Evolutionary conservation across 2,113 vertebrate species (phyloP), one percentile per base, ranked within the genome.

Genomic region (Malurus cyaneus): DNA sequence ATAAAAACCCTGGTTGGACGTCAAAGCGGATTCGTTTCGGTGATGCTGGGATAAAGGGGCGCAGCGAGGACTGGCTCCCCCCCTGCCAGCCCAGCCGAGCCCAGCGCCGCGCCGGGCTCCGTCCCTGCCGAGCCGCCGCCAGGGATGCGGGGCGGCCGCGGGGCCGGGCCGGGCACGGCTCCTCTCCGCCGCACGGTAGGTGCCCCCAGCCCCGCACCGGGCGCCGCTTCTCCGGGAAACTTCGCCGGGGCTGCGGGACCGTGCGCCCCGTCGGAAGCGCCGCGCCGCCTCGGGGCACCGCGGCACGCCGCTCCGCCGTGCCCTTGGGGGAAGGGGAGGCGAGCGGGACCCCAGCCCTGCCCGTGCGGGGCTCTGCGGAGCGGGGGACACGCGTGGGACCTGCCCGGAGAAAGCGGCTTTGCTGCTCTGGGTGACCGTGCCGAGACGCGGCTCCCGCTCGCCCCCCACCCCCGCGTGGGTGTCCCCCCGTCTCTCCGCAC

Each of bases 31-130:
- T 97, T 97, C 91, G 96, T 96, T 97, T 97, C 96, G 87, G 96
- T 94, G 96, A 94, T 97, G 97, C 97, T 96, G 97, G 95, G 97
- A 97, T 96, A 96, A 98, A 97, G 97, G 98, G 97, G 96, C 91
- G 97, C 98, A 98, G 97, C 98, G 94, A 98, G 96, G 96, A 98
- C 98, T 97, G 97, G 97, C 98, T 98, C 97, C 97, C 97, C 97
- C 98, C 95, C 96, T 94, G 95, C 97, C 97, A 83, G 89, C 83
- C 57, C 94, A 89, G 93, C 83, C 92, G 73, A 94, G 84, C 92
- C 39, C 59, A 44, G 87, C 70, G 41, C 57, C 53, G 47, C 34
- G 23, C 77, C 70, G 50, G 64, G 70, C 64, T 79, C 76, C 47
- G 69, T 88, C 69, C 74, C 36, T n/a, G 67, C 65, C 71, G 29